These are phyloP conservation scores for Pitangus sulphuratus DNA, from an alignment of 2,797 vertebrate genomes.

Conservation along the genomic window DNA sequence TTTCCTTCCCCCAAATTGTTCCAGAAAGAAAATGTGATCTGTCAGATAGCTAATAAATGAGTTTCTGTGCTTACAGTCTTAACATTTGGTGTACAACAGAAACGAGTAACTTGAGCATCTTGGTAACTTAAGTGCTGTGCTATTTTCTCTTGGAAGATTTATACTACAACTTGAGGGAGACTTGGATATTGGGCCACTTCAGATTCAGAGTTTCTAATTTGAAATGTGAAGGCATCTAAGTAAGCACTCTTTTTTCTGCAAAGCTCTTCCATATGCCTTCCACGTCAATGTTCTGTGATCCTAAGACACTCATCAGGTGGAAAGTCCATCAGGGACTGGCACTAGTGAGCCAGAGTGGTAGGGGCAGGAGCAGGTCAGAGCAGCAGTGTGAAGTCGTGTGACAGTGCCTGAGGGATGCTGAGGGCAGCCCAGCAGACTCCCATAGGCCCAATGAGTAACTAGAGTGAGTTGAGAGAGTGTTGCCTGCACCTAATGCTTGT, in stretches of 20 bases:
- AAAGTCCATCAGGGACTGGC: background rate
- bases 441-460: background rate
- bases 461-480: background rate
- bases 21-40: constrained; percentile 34
- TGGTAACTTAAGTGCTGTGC: background rate
- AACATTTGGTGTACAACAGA: background rate
- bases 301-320: background rate
- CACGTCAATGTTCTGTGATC: background rate
- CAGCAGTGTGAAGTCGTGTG: background rate
- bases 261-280: background rate
- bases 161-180: background rate
- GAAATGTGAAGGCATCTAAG: background rate
- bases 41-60: constrained; percentile 39
- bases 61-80: background rate
- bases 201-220: background rate
- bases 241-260: background rate
- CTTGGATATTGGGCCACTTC: background rate
- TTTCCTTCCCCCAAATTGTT: constrained; percentile 28
- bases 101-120: background rate
- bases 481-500: background rate
- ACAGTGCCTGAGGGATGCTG: background rate
- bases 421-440: background rate
- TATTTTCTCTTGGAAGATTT: background rate
- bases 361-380: background rate
- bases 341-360: background rate